Evolutionary conservation across 2,797 vertebrate species (phyloP).

Genomic region (Alauda arvensis): DNA sequence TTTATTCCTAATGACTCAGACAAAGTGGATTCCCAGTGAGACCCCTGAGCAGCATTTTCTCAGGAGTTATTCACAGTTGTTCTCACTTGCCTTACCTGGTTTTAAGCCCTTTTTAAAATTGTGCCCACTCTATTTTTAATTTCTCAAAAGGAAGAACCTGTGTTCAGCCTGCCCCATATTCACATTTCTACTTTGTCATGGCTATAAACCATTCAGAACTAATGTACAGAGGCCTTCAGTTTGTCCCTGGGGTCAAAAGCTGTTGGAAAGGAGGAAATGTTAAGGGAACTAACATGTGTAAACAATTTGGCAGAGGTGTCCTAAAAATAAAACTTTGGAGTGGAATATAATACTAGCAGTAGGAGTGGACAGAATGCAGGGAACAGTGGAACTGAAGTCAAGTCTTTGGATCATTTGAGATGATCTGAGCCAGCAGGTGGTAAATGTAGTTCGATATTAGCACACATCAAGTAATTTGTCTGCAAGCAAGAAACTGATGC

Average conservation of each 20-base stretch:
- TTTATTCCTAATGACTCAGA: neutral
- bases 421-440: conserved; percentile 59
- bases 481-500: conserved; percentile 37
- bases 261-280: conserved; percentile 36
- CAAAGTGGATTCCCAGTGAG: neutral
- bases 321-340: conserved; percentile 54
- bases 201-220: neutral
- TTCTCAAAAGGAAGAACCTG: neutral
- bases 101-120: neutral
- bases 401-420: conserved; percentile 50
- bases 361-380: conserved; percentile 47
- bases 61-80: neutral
- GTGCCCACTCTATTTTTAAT: neutral
- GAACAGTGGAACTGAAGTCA: conserved; percentile 42
- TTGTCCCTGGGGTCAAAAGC: neutral
- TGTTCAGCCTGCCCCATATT: neutral
- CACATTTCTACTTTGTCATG: neutral
- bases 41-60: neutral
- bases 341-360: conserved; percentile 20
- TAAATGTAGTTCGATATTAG: conserved; percentile 43
- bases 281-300: conserved; percentile 20
- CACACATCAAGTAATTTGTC: conserved; percentile 49
- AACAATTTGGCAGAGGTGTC: conserved; percentile 28
- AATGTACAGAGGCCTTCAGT: neutral
- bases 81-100: neutral